phyloP scores from a whole-genome alignment of 2,797 vertebrate genomes.

The Micrastur ruficollis region DNA sequence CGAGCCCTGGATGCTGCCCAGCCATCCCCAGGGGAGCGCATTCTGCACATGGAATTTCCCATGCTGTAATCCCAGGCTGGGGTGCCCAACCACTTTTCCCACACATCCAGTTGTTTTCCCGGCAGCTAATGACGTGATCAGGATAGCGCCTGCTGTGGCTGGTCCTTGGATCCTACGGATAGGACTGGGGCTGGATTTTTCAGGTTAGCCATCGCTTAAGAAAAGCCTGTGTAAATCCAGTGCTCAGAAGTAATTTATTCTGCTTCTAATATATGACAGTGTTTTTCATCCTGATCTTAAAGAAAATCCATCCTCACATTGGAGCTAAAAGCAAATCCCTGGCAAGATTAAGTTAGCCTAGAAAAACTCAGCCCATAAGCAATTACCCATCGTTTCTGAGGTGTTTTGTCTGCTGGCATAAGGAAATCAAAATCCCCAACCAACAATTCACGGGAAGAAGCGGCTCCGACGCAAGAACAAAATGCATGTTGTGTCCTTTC shows the following conservation, averaged over 20 bases:
- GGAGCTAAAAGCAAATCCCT: constrained; percentile 10
- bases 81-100: accelerated
- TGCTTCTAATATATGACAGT: not conserved
- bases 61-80: not conserved
- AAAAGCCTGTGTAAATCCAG: constrained; percentile 3
- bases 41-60: accelerated
- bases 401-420: constrained; percentile 22
- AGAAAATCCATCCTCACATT: constrained; percentile 5
- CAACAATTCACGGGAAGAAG: constrained; percentile 4
- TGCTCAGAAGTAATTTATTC: not conserved
- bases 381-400: not conserved
- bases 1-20: not conserved
- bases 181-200: not conserved
- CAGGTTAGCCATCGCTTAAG: accelerated
- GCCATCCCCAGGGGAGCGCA: not conserved
- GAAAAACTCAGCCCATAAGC: constrained; percentile 28
- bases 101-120: accelerated
- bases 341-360: constrained; percentile 46
- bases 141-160: not conserved
- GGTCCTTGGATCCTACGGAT: accelerated
- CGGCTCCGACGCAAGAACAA: not conserved
- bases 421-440: constrained; percentile 39
- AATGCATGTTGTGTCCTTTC: constrained; percentile 34
- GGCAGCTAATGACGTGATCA: accelerated
- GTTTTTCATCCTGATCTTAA: constrained; percentile 1